Evolutionary conservation across 2,888 invertebrate species (phyloP).

Genomic region (Philonicus albiceps): DNA sequence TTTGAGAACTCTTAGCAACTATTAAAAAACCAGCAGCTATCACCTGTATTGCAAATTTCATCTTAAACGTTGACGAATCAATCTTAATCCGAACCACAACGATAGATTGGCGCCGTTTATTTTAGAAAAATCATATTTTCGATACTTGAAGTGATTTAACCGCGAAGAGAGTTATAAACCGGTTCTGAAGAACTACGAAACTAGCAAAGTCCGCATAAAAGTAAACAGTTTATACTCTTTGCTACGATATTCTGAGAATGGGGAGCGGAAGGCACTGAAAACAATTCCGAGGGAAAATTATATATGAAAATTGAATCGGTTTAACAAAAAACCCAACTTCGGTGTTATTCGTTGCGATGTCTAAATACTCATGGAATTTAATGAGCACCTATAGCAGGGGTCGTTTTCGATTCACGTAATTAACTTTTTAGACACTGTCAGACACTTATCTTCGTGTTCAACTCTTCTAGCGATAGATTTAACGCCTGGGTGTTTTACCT

Average conservation of each 20-base stretch:
- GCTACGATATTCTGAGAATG: neutral
- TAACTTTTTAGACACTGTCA: neutral
- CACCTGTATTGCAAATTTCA: slow-evolving; percentile 12
- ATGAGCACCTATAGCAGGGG: neutral
- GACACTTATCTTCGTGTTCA: neutral
- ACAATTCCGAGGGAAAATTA: neutral
- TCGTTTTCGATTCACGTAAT: neutral
- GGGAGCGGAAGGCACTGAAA: neutral
- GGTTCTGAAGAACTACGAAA: neutral
- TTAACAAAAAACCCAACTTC: neutral
- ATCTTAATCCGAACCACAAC: neutral
- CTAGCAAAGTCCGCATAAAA: neutral
- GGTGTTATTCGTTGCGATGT: neutral
- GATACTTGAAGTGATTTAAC: neutral
- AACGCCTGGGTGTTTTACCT: neutral
- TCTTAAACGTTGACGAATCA: neutral
- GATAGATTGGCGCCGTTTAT: neutral
- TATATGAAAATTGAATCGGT: neutral
- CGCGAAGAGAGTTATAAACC: neutral
- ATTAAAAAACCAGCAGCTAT: neutral
- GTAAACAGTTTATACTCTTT: neutral
- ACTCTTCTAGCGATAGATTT: neutral
- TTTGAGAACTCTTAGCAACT: neutral
- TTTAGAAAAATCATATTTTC: neutral
- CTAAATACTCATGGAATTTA: neutral